phyloP scores from a whole-genome alignment of 2,888 invertebrate species.

The Hirtodrosophila cameraria region DNA sequence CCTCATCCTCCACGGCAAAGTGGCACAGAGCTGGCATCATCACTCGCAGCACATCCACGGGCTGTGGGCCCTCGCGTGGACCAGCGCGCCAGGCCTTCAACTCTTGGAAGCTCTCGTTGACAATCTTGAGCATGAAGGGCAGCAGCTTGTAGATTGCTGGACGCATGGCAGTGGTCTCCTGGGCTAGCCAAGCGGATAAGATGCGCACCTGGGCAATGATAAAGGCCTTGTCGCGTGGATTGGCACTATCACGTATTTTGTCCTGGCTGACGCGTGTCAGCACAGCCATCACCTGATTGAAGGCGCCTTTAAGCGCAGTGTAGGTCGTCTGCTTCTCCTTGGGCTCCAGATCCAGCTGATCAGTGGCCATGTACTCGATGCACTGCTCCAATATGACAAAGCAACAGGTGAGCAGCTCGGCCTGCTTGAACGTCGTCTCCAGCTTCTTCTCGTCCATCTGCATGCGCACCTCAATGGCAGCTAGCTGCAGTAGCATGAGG shows the following conservation, averaged over 20 bases:
- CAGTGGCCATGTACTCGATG: constrained; percentile 91
- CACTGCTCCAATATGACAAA: constrained; percentile 92
- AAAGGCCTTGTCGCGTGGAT: constrained; percentile 90
- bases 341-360: constrained; percentile 93
- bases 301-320: constrained; percentile 94
- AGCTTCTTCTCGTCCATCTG: constrained; percentile 94
- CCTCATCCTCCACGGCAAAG: constrained; percentile 94
- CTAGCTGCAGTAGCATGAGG: constrained; percentile 92
- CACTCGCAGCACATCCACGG: constrained; percentile 90
- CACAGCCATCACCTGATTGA: constrained; percentile 91
- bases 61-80: constrained; percentile 85
- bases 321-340: constrained; percentile 96
- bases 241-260: constrained; percentile 89
- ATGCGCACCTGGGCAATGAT: constrained; percentile 94
- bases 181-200: constrained; percentile 94
- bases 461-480: constrained; percentile 97
- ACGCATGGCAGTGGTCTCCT: constrained; percentile 95
- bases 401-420: constrained; percentile 92
- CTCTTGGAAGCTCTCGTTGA: constrained; percentile 93
- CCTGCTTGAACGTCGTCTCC: constrained; percentile 90
- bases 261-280: constrained; percentile 90
- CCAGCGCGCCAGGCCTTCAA: constrained; percentile 88
- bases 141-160: constrained; percentile 91
- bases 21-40: constrained; percentile 96
- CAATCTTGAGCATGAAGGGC: constrained; percentile 91